Conservation (phyloP, 2,888 invertebrate species). For the Luffia ferchaultella region DNA sequence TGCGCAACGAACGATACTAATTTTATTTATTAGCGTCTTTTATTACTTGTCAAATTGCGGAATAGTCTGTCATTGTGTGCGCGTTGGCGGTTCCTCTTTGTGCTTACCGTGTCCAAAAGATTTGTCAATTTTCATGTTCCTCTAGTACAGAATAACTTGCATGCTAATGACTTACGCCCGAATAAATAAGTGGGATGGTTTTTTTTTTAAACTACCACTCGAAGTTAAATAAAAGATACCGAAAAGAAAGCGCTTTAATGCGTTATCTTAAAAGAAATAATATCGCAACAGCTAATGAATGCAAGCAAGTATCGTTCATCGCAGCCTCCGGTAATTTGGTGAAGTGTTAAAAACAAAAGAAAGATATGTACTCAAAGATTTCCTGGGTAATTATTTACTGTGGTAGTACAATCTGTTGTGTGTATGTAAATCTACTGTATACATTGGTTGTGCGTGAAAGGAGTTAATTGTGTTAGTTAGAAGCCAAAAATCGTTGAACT, state of each 20-base stretch:
- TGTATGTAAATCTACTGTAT: background rate
- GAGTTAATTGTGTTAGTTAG: no score
- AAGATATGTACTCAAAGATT: background rate
- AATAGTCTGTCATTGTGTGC: slow-evolving; percentile 28
- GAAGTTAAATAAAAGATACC: no score
- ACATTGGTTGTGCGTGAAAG: no score
- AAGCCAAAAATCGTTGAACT: no score
- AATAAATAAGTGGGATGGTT: no score
- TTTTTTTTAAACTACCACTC: no score
- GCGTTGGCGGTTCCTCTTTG: slow-evolving; percentile 35
- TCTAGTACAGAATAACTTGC: no score
- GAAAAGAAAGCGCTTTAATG: no score
- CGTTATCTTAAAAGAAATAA: no score
- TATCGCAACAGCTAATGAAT: background rate
- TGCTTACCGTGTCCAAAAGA: slow-evolving; percentile 33
- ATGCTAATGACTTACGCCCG: no score
- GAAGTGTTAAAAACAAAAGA: background rate
- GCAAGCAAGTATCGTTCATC: background rate
- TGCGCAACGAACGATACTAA: slow-evolving; percentile 39
- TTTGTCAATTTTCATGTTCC: slow-evolving; percentile 24
- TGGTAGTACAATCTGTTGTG: background rate
- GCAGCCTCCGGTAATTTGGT: background rate
- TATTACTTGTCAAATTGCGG: slow-evolving; percentile 46
- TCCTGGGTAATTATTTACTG: background rate
- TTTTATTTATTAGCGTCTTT: slow-evolving; percentile 58